A percentile compares a stretch with the other conserved stretches of the same genome.
phyloP scores from a whole-genome alignment of 2,888 invertebrate species.

The Ophion ventricosus region DNA sequence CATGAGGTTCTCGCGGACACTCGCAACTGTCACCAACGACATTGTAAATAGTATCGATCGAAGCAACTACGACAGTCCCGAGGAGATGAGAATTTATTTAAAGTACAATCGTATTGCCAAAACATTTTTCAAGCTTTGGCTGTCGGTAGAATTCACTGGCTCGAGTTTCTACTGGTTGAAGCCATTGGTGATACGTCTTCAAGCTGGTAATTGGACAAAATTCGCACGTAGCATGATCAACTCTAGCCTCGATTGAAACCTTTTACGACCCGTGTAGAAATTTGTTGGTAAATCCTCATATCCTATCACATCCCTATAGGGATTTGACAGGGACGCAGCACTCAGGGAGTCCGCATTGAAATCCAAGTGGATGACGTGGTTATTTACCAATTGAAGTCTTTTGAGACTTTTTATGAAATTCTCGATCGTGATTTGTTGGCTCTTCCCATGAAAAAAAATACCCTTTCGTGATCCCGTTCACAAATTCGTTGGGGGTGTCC shows the following conservation, averaged over 20 bases:
- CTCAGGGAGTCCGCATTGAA: too few species aligned
- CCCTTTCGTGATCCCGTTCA: too few species aligned
- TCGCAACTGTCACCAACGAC: slow-evolving; percentile 44
- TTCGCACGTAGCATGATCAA: background rate
- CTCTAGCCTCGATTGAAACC: background rate
- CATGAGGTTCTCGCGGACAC: slow-evolving; percentile 24
- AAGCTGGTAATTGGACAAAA: slow-evolving; percentile 16
- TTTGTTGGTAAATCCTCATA: too few species aligned
- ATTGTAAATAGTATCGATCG: slow-evolving; percentile 42
- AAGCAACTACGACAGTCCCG: slow-evolving; percentile 36
- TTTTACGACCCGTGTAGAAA: too few species aligned
- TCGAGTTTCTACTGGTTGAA: slow-evolving; percentile 35
- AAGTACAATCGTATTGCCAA: slow-evolving; percentile 62
- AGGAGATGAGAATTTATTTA: slow-evolving; percentile 63
- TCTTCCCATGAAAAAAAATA: too few species aligned
- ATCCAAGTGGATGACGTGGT: too few species aligned
- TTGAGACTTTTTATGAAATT: too few species aligned
- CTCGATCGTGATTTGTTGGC: too few species aligned
- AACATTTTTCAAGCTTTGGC: slow-evolving; percentile 50
- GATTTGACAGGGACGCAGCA: too few species aligned
- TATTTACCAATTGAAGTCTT: too few species aligned
- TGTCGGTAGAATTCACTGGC: background rate
- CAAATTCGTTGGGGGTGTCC: too few species aligned
- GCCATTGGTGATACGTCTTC: slow-evolving; percentile 21
- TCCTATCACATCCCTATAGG: too few species aligned